These are phyloP conservation scores for Ceratosolen fusciceps DNA, from an alignment of 1,140 invertebrate genomes.

Conservation along the genomic window DNA sequence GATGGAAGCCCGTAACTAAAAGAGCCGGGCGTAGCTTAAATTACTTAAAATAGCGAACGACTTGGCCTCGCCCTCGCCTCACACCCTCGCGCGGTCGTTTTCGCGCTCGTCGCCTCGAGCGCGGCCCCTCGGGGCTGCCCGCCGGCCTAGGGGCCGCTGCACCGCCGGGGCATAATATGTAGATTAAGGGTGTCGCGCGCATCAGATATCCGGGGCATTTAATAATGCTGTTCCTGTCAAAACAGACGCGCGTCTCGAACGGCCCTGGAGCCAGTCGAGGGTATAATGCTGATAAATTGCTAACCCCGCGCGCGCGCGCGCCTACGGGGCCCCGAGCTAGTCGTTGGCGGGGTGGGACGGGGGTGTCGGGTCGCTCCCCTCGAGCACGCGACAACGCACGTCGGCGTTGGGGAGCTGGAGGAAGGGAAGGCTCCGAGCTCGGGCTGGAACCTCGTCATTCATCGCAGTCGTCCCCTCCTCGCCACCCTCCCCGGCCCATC, in stretches of 20 bases:
- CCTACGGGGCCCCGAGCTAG: background rate
- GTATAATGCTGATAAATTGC: slow-evolving; percentile 72
- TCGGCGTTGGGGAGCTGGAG: too few species aligned
- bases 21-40: background rate
- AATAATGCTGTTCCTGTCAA: slow-evolving; percentile 73
- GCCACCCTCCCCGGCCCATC: background rate
- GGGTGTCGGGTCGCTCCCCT: slow-evolving; percentile 54
- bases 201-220: slow-evolving; percentile 71
- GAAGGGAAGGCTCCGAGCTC: too few species aligned
- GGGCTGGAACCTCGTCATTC: background rate
- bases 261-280: slow-evolving; percentile 65
- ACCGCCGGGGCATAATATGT: slow-evolving; percentile 69
- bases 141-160: slow-evolving; percentile 7
- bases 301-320: slow-evolving; percentile 1
- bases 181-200: slow-evolving; percentile 70
- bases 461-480: background rate
- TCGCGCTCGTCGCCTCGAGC: slow-evolving; percentile 2
- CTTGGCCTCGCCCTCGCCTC: background rate
- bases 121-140: background rate
- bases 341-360: slow-evolving; percentile 17
- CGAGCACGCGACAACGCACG: background rate
- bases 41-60: slow-evolving; percentile 8
- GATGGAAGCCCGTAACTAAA: background rate
- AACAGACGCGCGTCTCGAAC: slow-evolving; percentile 60
- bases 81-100: background rate